Base-by-base conservation (phyloP, 2,888 invertebrate genomes). In the Papilio elwesi region DNA sequence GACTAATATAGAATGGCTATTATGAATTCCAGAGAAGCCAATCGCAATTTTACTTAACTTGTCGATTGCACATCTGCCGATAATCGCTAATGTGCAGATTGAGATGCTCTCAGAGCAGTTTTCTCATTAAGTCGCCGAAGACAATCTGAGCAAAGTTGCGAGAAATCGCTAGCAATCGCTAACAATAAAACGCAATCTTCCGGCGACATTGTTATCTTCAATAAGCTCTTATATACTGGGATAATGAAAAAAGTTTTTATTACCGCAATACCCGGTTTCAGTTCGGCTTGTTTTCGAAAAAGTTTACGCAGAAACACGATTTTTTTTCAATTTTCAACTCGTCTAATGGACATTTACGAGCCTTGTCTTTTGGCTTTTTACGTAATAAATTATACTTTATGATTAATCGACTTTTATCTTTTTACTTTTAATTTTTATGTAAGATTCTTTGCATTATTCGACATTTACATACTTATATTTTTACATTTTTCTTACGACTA, bases 171-270 rank as follows among this genome's bases (percentile, higher is more conserved):
- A 83, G 85, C n/a, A n/a, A n/a, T n/a, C n/a, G n/a, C 88, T 87
- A 85, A 87, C 85, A 89, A 85, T 86, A 86, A 88, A 89, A 88
- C 87, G 86, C 83, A 84, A 80, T 82, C 79, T 76, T 73, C 74
- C 77, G 73, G 82, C 82, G 89, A 90, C 88, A 88, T 86, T 86
- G 88, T 89, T 90, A 88, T 90, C 90, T 91, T 90, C 91, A 91
- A 91, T 92, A 91, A 91, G 87, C 89, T 85, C 80, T 85, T 84
- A 85, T 81, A 85, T 83, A 80, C 80, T 76, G 81, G 82, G 83
- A 86, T 90, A 91, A 91, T 91, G 91, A 91, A 91, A 91, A 91
- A 92, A 91, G 90, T 91, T 92, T 91, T 90, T 91, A 90, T 89
- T 87, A 86, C 88, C 79, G 84, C 87, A 87, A 87, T 88, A 83